Evolutionary conservation across 2,797 vertebrate species (phyloP), one percentile per base, ranked within the genome.

Genomic region (Fratercula arctica): DNA sequence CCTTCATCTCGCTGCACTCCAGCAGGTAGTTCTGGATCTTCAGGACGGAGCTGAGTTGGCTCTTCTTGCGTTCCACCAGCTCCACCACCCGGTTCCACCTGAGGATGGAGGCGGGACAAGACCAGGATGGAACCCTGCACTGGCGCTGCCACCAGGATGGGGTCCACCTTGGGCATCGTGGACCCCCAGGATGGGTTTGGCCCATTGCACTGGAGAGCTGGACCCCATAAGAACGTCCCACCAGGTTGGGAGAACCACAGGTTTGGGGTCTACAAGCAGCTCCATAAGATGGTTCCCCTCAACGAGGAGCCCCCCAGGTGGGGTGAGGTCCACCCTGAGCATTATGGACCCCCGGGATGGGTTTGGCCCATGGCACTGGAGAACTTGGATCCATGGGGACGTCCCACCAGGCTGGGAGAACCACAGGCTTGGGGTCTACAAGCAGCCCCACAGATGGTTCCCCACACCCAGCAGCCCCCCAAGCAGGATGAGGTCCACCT

Each of bases 11-110:
- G 0, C 96, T 85, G 60, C 99, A 99, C 93, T 99, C 99, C 96
- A 99, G 98, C 15, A 99, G 98, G 93, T 99, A 99, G 97, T 99
- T 99, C 98, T 99, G 99, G 94, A 99, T 98, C 23, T 98, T 98
- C 33, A 99, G 94, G 89, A 99, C 98, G 0, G 99, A 98, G 96
- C 98, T 98, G 24, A 99, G 95, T 57, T 99, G 98, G 51, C 97
- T 97, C 79, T 99, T 99, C 97, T 99, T 99, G 85, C 93, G 97
- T 89, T 99, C 99, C 37, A 99, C 99, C 97, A 99, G 97, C 97
- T 99, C 99, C 90, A 99, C 99, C 6, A 99, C 99, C 33, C 98
- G 98, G 97, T 99, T 99, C 99, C 99, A 99, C 97, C 99, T 99
- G 68, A 83, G 48, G 89, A 11, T 0, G 2, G 16, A 7, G 28